A percentile compares a stretch with the other conserved stretches of the same genome.
phyloP scores from a whole-genome alignment of 2,113 vertebrate genomes.

The Hiodon alosoides region DNA sequence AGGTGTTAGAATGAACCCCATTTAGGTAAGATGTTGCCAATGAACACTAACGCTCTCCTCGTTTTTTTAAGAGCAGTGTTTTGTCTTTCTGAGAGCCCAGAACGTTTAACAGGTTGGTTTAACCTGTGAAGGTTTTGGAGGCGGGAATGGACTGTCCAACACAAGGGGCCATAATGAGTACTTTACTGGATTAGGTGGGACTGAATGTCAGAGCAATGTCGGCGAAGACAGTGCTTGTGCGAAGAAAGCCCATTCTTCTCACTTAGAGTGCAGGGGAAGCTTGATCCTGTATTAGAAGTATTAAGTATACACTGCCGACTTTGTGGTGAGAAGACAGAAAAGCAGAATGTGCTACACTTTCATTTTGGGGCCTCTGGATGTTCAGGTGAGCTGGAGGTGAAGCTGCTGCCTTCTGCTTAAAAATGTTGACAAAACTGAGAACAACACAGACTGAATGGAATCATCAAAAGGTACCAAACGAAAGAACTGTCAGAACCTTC shows the following conservation, averaged over 20 bases:
- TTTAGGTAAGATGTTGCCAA: conserved; percentile 3
- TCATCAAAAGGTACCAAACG: neutral
- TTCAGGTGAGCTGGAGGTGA: conserved; percentile 4
- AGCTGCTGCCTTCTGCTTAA: neutral
- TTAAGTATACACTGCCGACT: neutral
- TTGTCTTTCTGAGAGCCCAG: neutral
- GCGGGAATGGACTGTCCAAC: neutral
- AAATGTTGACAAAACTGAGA: neutral
- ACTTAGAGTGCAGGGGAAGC: too few relatives aligned
- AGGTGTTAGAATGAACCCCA: neutral
- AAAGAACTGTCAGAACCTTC: neutral
- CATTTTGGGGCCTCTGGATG: conserved; percentile 31
- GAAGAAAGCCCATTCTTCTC: too few relatives aligned
- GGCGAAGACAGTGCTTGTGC: too few relatives aligned
- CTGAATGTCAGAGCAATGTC: too few relatives aligned
- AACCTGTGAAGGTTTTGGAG: neutral
- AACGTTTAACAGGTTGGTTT: neutral
- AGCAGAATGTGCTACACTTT: conserved; percentile 33
- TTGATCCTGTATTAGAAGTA: too few relatives aligned
- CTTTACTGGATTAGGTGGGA: too few relatives aligned
- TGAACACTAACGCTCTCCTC: neutral
- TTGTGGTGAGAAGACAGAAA: conserved; percentile 27
- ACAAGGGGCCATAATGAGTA: too few relatives aligned
- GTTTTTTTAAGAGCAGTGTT: neutral
- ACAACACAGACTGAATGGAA: neutral